Conservation (phyloP, 2,797 vertebrate species). For the Cirrhinus molitorella region DNA sequence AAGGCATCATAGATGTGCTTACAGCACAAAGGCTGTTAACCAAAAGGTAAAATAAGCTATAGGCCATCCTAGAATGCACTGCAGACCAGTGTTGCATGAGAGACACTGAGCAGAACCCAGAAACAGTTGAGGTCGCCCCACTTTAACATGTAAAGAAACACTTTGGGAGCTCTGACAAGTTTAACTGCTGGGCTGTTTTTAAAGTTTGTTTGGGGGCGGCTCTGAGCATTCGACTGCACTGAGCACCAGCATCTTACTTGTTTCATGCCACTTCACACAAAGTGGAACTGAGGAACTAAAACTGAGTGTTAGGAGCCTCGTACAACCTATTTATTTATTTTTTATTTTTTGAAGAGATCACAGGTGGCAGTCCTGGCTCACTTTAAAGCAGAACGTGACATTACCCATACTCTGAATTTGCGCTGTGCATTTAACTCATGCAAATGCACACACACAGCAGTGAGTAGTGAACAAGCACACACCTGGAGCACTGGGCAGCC, state of each 20-base stretch:
- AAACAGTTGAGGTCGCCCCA: background rate
- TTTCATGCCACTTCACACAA: background rate
- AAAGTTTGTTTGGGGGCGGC: background rate
- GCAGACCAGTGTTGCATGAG: background rate
- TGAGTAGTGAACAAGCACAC: too few species aligned
- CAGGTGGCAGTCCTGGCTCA: background rate
- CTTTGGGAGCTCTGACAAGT: slow-evolving; percentile 6
- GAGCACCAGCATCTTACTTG: background rate
- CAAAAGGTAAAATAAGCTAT: background rate
- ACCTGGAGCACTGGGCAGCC: too few species aligned
- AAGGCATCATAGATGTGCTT: background rate
- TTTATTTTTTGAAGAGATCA: background rate
- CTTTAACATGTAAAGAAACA: slow-evolving; percentile 22
- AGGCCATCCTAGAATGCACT: background rate
- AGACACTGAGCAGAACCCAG: background rate
- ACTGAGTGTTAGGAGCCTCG: background rate
- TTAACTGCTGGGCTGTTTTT: background rate
- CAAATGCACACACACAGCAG: too few species aligned
- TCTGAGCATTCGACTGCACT: background rate
- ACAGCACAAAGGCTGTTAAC: background rate
- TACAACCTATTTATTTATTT: background rate
- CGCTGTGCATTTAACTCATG: too few species aligned
- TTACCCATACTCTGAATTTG: too few species aligned
- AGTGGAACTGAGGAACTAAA: slow-evolving; percentile 2
- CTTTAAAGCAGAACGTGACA: background rate